Base-by-base conservation (phyloP, 2,113 vertebrate species). In the Leptosomus discolor region DNA sequence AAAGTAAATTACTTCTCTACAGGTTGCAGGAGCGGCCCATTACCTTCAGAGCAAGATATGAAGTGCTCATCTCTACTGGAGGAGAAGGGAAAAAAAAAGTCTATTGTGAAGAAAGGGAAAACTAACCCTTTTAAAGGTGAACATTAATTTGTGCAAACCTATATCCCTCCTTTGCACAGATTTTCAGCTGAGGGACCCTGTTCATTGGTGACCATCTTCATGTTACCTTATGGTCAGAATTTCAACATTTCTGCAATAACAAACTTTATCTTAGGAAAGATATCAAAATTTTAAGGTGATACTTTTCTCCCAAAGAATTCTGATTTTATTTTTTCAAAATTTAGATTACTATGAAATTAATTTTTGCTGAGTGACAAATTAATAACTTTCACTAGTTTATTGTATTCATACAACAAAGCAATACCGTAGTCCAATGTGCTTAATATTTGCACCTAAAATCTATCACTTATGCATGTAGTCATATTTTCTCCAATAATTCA, bases 221-320 rank as follows among this genome's bases (percentile, higher is more conserved):
- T 15, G 11, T 17, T 45, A 51, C 36, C 10, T 92, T 0, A 0
- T 22, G 4, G 14, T 53, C 41, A 68, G 45, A 63, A 78, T 23
- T 78, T 26, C 15, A 63, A 19, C 29, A n/a, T 32, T 85, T 64
- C 58, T 63, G 34, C 36, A 73, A 10, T 39, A 76, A 76, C 12
- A 39, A 81, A 9, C 12, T 84, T 75, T 12, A 51, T 4, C 11
- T 54, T 57, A 64, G 34, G 30, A 61, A 61, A 51, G 22, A 37
- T 0, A 2, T 8, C 34, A 71, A 34, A 19, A 34, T 73, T 57
- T 63, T 29, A 26, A 63, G 53, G 46, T 6, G 86, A 3, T 32
- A 30, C 3, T 1, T 34, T 65, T 76, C 29, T 19, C 21, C 3
- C 30, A 36, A 69, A 60, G 1, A 76, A 39, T 75, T 70, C n/a